phyloP scores from a whole-genome alignment of 2,888 invertebrate genomes.

The Chrysodeixis includens region DNA sequence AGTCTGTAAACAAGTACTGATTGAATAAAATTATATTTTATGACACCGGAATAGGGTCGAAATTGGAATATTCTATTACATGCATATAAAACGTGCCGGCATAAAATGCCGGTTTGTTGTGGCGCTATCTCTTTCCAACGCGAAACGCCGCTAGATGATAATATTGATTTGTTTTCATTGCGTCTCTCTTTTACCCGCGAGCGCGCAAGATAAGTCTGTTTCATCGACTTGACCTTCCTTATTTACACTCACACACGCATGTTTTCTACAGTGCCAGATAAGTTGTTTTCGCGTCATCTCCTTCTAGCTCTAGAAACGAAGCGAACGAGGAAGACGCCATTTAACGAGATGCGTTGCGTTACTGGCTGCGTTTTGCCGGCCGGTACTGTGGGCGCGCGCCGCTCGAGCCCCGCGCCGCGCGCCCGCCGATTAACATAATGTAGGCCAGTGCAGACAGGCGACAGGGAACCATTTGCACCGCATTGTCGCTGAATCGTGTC shows the following conservation, averaged over 20 bases:
- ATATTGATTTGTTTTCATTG: conserved; percentile 90
- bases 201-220: conserved; percentile 75
- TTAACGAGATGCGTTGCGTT: conserved; percentile 63
- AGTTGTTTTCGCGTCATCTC: conserved; percentile 87
- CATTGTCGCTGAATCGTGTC: conserved; percentile 10
- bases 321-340: conserved; percentile 74
- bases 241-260: conserved; percentile 75
- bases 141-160: conserved; percentile 81
- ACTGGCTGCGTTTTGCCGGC: conserved; percentile 61
- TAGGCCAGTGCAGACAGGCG: conserved; percentile 59
- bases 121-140: conserved; percentile 84
- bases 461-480: conserved; percentile 8
- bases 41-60: conserved; percentile 65
- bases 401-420: conserved; percentile 36
- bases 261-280: conserved; percentile 72
- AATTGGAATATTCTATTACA: conserved; percentile 57
- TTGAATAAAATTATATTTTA: conserved; percentile 62
- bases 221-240: conserved; percentile 84
- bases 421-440: conserved; percentile 57
- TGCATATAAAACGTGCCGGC: conserved; percentile 74
- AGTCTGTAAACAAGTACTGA: conserved; percentile 66
- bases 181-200: conserved; percentile 83
- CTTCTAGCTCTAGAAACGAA: conserved; percentile 78
- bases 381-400: conserved; percentile 63
- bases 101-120: conserved; percentile 88